These are phyloP conservation scores for Arion vulgaris DNA, from an alignment of 1,140 invertebrate species.

Conservation along the genomic window DNA sequence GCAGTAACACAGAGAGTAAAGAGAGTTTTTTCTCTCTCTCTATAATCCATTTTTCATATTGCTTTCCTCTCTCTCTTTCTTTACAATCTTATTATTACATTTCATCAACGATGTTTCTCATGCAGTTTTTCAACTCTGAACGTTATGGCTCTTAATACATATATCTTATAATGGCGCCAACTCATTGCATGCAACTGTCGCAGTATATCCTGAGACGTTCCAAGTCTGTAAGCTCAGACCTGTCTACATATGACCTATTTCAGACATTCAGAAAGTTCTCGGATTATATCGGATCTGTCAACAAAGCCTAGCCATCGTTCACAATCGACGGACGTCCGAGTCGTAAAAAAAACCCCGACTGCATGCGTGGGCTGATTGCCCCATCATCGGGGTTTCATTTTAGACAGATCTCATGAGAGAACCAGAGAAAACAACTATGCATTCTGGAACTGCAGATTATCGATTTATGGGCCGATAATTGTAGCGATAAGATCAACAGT, in stretches of 20 bases:
- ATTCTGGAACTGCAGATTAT: neutral
- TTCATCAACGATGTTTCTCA: too few relatives aligned
- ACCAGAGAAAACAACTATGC: neutral
- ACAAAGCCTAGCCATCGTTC: neutral
- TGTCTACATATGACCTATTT: neutral
- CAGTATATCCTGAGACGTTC: too few relatives aligned
- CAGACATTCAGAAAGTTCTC: neutral
- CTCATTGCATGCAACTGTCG: too few relatives aligned
- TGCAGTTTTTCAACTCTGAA: too few relatives aligned
- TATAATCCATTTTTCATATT: too few relatives aligned
- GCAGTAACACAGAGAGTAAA: too few relatives aligned
- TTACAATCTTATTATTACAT: too few relatives aligned
- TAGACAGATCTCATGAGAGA: neutral
- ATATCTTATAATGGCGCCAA: too few relatives aligned
- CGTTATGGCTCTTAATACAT: too few relatives aligned
- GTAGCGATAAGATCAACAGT: neutral
- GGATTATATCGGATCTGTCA: too few relatives aligned
- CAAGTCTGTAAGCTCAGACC: neutral
- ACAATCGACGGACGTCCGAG: neutral
- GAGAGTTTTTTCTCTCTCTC: too few relatives aligned
- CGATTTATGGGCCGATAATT: conserved; percentile 2
- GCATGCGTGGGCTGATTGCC: neutral
- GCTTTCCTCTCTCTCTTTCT: too few relatives aligned
- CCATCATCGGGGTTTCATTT: neutral
- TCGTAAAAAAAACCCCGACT: neutral